Evolutionary conservation across 1,140 invertebrate species (phyloP), one percentile per base, ranked within the genome.

Genomic region (Dendrolimus kikuchii): DNA sequence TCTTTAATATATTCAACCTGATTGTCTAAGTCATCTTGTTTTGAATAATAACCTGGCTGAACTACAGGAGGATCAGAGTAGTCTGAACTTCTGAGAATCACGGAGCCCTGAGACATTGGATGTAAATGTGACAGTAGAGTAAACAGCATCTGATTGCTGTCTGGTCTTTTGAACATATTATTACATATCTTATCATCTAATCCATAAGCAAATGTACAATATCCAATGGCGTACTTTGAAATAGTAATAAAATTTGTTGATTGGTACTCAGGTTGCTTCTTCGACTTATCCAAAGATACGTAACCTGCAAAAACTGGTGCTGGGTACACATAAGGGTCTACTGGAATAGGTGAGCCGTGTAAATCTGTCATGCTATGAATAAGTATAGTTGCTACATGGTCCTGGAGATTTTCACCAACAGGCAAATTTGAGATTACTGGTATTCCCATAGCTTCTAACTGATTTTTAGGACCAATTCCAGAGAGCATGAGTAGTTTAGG

Each of bases 11-110:
- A 53, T 38, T 9, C 40, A 4, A 45, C 38, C 6, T 38, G 42
- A 38, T 53, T 53, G n/a, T 53, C 43, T n/a, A 53, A 37, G 10
- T 53, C 51, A n/a, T n/a, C 39, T n/a, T 45, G 37, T 7, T 53
- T 38, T 38, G 42, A 9, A 10, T 45, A 46, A 38, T 45, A 53
- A n/a, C n/a, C 43, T 9, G 8, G n/a, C n/a, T 37, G 5, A 8
- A 53, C 38, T n/a, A 7, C 4, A 42, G 51, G 51, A 6, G 23
- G 8, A 45, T 45, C 51, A 38, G n/a, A 7, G 46, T 42, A 44
- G 40, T 53, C 42, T 6, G 42, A 23, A 39, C 8, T 46, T 5
- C 38, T 41, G n/a, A 53, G 9, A 4, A 45, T 6, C 38, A 53
- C 8, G n/a, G 38, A 4, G 0, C 51, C 51, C 10, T 23, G 9